phyloP scores from a whole-genome alignment of 2,113 vertebrate genomes.

The Galbula dea region DNA sequence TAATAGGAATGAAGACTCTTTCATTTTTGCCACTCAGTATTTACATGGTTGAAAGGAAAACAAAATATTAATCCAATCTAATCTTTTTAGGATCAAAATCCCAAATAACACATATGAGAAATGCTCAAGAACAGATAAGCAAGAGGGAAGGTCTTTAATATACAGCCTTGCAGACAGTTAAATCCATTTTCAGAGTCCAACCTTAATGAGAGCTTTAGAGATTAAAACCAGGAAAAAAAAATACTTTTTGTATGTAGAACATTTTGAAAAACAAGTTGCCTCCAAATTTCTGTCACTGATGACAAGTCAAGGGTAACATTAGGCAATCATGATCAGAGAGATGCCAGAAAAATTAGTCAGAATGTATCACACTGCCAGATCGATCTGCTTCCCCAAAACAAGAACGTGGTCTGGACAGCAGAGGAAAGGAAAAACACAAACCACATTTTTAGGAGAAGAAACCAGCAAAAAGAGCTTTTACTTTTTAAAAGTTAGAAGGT shows the following conservation, averaged over 20 bases:
- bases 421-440: background rate
- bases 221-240: background rate
- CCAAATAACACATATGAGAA: constrained; percentile 25
- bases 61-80: constrained; percentile 56
- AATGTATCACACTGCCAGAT: constrained; percentile 17
- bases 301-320: constrained; percentile 38
- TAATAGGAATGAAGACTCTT: constrained; percentile 43
- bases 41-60: constrained; percentile 57
- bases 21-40: constrained; percentile 43
- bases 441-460: constrained; percentile 3
- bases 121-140: constrained; percentile 12
- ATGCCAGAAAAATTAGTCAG: constrained; percentile 61
- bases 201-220: constrained; percentile 8
- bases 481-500: background rate
- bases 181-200: constrained; percentile 5
- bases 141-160: background rate
- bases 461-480: background rate
- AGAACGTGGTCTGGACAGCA: background rate
- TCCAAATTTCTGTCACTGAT: constrained; percentile 27
- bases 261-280: constrained; percentile 36
- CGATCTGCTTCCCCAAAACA: constrained; percentile 35
- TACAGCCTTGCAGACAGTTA: background rate
- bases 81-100: constrained; percentile 49
- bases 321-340: constrained; percentile 18
- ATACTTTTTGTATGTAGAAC: background rate